Percentiles rank a stretch among this genome's conserved stretches.
Conservation (phyloP, 2,888 invertebrate species). For the Masnerella sp. region DNA sequence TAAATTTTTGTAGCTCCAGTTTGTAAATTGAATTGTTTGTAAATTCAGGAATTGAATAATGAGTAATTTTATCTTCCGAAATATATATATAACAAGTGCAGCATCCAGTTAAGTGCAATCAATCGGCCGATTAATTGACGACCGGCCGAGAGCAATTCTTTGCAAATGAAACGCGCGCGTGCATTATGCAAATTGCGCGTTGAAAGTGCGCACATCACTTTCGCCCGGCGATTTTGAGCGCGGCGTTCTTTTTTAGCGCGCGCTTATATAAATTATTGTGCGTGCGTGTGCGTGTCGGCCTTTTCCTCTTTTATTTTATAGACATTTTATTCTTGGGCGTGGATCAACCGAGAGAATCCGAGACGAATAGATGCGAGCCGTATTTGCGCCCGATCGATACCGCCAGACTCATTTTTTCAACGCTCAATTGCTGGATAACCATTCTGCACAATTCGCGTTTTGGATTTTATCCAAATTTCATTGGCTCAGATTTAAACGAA, state of each 20-base stretch:
- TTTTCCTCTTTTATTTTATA: conserved; percentile 48
- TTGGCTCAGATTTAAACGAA: no score
- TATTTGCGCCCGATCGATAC: conserved; percentile 54
- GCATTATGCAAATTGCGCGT: conserved; percentile 38
- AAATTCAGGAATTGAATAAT: no score
- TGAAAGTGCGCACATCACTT: conserved; percentile 49
- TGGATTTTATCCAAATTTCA: no score
- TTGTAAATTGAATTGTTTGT: no score
- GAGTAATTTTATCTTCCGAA: no score
- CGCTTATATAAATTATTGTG: conserved; percentile 32
- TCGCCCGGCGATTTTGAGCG: conserved; percentile 35
- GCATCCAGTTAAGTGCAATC: conserved; percentile 29
- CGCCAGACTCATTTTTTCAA: conserved; percentile 49
- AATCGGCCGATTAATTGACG: conserved; percentile 44
- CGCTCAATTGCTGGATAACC: conserved; percentile 8
- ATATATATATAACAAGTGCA: no score
- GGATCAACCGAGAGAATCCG: conserved; percentile 53
- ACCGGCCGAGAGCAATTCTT: conserved; percentile 30
- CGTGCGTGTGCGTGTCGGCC: conserved; percentile 11
- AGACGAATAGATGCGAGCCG: conserved; percentile 52
- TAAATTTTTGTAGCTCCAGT: no score
- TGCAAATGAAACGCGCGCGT: conserved; percentile 33
- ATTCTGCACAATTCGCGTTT: background rate
- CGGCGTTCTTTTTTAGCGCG: conserved; percentile 22
- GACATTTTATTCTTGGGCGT: conserved; percentile 59